Evolutionary conservation across 2,797 vertebrate species (phyloP).

Genomic region (Austrolebias charrua): DNA sequence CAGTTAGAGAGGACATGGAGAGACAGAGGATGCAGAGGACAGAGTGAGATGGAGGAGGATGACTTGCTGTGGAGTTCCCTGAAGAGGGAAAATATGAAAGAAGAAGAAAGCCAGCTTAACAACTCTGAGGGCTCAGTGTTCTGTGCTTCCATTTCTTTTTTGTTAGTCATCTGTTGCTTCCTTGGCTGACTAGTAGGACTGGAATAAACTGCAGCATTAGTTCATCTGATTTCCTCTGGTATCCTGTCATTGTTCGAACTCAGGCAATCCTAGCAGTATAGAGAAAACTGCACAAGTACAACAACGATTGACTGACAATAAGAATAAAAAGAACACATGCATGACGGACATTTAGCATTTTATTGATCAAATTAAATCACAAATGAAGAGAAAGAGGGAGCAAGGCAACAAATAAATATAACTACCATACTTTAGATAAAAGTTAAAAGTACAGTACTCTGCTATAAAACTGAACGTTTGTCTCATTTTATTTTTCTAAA

Average conservation of each 20-base stretch:
- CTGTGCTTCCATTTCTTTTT: slow-evolving; percentile 61
- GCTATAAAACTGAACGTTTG: no score
- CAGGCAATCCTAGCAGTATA: neutral
- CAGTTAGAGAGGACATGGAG: no score
- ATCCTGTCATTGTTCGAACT: slow-evolving; percentile 57
- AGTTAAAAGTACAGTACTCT: no score
- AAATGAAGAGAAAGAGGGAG: neutral
- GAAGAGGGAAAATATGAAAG: no score
- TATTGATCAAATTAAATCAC: neutral
- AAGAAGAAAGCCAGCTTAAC: neutral
- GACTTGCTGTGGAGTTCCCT: no score
- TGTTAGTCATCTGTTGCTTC: slow-evolving; percentile 62
- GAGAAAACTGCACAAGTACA: neutral
- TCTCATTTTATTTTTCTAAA: no score
- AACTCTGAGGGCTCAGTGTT: slow-evolving; percentile 49
- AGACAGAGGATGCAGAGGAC: no score
- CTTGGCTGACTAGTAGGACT: slow-evolving; percentile 42
- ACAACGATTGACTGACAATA: no score
- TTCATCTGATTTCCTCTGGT: slow-evolving; percentile 29
- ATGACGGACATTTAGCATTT: neutral
- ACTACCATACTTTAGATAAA: no score
- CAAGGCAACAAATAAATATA: no score
- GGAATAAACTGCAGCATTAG: slow-evolving; percentile 22
- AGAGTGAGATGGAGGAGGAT: no score
- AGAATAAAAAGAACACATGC: no score